A percentile compares a stretch with the other conserved stretches of the same genome.
These are phyloP conservation scores for Clangula hyemalis DNA, from an alignment of 2,797 vertebrate genomes.

Conservation along the genomic window DNA sequence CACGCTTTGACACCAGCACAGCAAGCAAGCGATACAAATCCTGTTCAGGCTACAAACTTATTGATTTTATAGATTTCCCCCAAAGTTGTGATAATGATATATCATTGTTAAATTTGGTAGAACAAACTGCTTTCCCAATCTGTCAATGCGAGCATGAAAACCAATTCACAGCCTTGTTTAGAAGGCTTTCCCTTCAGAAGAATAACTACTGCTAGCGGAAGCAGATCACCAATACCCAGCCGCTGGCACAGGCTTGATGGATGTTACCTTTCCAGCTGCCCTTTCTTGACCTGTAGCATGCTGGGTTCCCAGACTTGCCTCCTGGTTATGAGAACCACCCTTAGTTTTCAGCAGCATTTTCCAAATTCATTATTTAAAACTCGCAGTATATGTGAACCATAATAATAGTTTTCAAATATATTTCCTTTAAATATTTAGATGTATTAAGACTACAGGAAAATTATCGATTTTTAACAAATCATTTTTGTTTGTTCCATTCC, in stretches of 20 bases:
- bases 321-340: constrained; percentile 61
- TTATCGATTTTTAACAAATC: constrained; percentile 75
- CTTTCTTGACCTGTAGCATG: constrained; percentile 66
- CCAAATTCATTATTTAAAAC: constrained; percentile 77
- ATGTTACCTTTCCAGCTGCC: constrained; percentile 72
- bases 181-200: constrained; percentile 79
- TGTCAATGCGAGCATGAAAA: constrained; percentile 89
- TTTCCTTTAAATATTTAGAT: constrained; percentile 76
- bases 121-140: constrained; percentile 99
- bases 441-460: constrained; percentile 70
- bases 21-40: constrained; percentile 98
- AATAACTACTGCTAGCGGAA: constrained; percentile 72
- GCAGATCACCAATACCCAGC: constrained; percentile 67
- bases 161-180: constrained; percentile 86
- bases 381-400: constrained; percentile 63
- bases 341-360: constrained; percentile 45
- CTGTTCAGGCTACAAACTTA: constrained; percentile 95
- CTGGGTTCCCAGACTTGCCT: constrained; percentile 69
- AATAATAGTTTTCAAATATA: constrained; percentile 75
- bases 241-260: constrained; percentile 73
- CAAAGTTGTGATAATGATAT: constrained; percentile 99
- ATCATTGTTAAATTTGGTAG: constrained; percentile 99
- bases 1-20: constrained; percentile 96
- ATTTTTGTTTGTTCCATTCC: constrained; percentile 18
- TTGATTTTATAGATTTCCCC: constrained; percentile 99